Base-by-base conservation (phyloP, 2,797 vertebrate genomes). In the Sebastes jordani region DNA sequence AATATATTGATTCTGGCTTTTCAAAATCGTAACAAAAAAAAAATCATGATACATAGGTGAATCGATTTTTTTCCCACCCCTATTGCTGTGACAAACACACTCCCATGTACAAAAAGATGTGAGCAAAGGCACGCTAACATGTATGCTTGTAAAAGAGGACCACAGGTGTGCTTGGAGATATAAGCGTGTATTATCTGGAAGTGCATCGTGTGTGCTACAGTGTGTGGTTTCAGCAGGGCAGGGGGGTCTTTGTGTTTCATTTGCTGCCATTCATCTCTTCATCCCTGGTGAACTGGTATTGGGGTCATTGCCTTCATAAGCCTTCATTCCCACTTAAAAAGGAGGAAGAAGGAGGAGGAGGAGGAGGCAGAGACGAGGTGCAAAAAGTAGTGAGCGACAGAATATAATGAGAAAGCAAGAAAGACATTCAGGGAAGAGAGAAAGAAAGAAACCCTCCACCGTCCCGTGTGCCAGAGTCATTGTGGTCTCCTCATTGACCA, bases 261-360 rank as follows among this genome's bases (percentile, higher is more conserved):
- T 80, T 69, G 22, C 71, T 86, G 56, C 80, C 84, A 89, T 89
- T 91, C 86, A 87, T 69, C 56, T 87, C 71, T 69, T 83, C 69
- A 74, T 86, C 75, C 66, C 75, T n/a, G 75, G 70, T 42, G 23
- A 85, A 89, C 88, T 78, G 73, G 74, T 86, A 89, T 81, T 88
- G 87, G 86, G 91, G 87, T 91, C 89, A 92, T 5, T 91, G 88
- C 86, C 90, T 88, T 91, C 86, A 90, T 87, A 89, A 84, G 82
- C 78, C 80, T 88, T 59, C 69, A 81, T 88, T 89, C 62, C 61
- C 66, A 73, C 71, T 84, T 86, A 76, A 86, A 92, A 76, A 56
- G 36, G 83, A 67, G 55, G 72, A 18, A 46, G 65, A 1, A 63
- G 62, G 4, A 52, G 60, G n/a, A 55, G 27, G 38, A 27, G 18